These are phyloP conservation scores for Callipepla squamata DNA, from an alignment of 2,113 vertebrate genomes.

Conservation along the genomic window DNA sequence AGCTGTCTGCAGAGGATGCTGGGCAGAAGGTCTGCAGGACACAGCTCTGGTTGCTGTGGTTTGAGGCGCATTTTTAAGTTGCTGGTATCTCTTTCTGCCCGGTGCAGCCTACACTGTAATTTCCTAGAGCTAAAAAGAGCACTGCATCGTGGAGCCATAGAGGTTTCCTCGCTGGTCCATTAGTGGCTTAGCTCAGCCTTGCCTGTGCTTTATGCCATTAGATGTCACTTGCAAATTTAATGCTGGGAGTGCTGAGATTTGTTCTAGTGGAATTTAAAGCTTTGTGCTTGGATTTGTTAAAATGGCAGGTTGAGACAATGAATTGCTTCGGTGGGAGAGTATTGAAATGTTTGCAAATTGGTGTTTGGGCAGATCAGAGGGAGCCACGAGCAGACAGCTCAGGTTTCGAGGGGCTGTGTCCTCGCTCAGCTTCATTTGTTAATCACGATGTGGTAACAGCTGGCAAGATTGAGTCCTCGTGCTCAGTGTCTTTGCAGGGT, in stretches of 20 bases:
- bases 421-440: neutral
- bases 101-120: neutral
- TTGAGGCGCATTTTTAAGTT: neutral
- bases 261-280: conserved; percentile 41
- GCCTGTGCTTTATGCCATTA: neutral
- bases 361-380: neutral
- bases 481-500: neutral
- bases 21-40: neutral
- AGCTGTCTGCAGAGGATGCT: rapidly evolving
- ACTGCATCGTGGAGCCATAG: neutral
- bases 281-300: conserved; percentile 17
- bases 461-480: neutral
- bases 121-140: neutral
- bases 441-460: neutral
- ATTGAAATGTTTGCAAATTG: neutral
- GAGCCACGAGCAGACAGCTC: neutral
- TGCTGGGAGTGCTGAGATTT: conserved; percentile 12
- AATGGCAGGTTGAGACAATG: neutral
- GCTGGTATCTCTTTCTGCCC: neutral
- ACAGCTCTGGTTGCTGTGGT: neutral
- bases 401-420: neutral
- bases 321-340: neutral
- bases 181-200: conserved; percentile 9
- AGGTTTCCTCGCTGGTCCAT: conserved; percentile 12
- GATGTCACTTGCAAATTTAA: conserved; percentile 37